Evolutionary conservation across 37 sponge, comb jelly and placozoan genomes (phyloP).

Genomic region (Corticium candelabrum): DNA sequence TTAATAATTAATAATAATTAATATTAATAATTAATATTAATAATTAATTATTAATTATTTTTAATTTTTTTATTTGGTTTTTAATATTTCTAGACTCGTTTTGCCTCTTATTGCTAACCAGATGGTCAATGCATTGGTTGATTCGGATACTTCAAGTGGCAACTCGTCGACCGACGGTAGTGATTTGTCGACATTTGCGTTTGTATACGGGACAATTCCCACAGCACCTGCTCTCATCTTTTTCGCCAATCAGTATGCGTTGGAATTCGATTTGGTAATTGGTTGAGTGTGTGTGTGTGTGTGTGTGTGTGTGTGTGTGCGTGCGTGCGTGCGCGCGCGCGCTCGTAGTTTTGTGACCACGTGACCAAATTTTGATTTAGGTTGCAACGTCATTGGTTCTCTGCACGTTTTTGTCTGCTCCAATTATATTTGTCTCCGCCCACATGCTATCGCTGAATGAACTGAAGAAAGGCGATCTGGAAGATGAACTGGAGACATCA

Average conservation of each 20-base stretch:
- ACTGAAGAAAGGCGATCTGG: neutral
- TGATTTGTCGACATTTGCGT: slow-evolving; percentile 45
- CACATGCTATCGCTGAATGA: slow-evolving; percentile 19
- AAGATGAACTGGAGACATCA: neutral
- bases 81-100: neutral
- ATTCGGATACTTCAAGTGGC: neutral
- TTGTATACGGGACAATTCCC: slow-evolving; percentile 57
- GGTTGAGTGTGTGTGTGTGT: too few relatives aligned
- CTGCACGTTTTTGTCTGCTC: slow-evolving; percentile 58
- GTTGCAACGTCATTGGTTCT: slow-evolving; percentile 55
- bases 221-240: slow-evolving; percentile 66
- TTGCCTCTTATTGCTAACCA: neutral
- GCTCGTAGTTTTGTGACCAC: too few relatives aligned
- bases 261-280: slow-evolving; percentile 40
- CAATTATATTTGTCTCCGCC: slow-evolving; percentile 55
- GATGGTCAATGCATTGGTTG: neutral
- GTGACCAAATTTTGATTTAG: slow-evolving; percentile 28
- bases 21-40: too few relatives aligned
- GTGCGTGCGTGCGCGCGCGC: too few relatives aligned
- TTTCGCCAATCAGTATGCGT: slow-evolving; percentile 31
- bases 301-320: too few relatives aligned
- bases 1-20: too few relatives aligned
- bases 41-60: neutral
- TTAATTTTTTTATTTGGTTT: neutral
- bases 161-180: too few relatives aligned